These are phyloP conservation scores for Microcaecilia unicolor DNA, from an alignment of 2,797 vertebrate species.

Conservation along the genomic window DNA sequence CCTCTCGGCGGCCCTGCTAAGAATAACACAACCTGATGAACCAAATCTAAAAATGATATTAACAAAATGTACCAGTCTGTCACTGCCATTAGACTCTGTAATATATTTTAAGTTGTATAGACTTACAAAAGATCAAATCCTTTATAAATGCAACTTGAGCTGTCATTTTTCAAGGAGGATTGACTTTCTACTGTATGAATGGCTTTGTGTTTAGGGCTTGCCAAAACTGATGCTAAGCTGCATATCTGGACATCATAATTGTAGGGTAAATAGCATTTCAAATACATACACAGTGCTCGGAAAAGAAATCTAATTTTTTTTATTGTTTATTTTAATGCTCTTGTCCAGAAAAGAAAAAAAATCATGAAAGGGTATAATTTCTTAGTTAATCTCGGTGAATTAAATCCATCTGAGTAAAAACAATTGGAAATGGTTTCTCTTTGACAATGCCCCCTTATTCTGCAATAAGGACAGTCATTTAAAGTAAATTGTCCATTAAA, in stretches of 20 bases:
- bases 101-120: too few relatives aligned
- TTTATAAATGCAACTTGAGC: too few relatives aligned
- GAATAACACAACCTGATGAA: neutral
- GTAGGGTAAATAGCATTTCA: conserved; percentile 6
- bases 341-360: neutral
- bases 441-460: conserved; percentile 16
- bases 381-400: conserved; percentile 33
- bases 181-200: neutral
- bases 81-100: too few relatives aligned
- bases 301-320: conserved; percentile 3
- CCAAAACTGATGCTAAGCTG: neutral
- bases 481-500: conserved; percentile 44
- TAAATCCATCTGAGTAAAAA: conserved; percentile 29
- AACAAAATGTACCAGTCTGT: too few relatives aligned
- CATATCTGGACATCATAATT: neutral
- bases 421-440: conserved; percentile 22
- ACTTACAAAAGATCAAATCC: accelerated
- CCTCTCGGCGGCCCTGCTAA: too few relatives aligned
- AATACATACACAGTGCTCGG: neutral
- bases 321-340: conserved; percentile 9
- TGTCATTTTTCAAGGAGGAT: too few relatives aligned
- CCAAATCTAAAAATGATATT: neutral
- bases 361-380: conserved; percentile 7
- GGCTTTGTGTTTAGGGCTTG: neutral
- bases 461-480: conserved; percentile 28